Base-by-base conservation (phyloP, 2,797 vertebrate species). In the Notoglanidium macrostoma region DNA sequence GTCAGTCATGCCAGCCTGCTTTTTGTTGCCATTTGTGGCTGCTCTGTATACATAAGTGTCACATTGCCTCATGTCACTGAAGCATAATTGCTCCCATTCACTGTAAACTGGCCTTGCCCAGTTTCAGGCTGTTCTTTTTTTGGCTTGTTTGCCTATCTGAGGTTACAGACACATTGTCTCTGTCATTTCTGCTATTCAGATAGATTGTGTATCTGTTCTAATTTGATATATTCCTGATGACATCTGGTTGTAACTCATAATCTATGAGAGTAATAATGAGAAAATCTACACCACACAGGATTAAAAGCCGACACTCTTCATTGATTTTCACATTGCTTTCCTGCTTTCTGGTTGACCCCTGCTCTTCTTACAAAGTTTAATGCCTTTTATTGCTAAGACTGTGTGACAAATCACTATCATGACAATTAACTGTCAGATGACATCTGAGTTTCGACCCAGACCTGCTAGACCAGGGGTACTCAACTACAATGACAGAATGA, bases 21-120 rank as follows among this genome's bases (percentile, higher is more conserved):
- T 87, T 90, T 26, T 74, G 26, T 85, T 86, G 55, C 35, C 67
- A 72, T 83, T 84, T 72, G 67, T 87, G 67, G 44, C 76, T 83
- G 78, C 49, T 68, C 40, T 86, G 72, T 78, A 54, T 29, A 80
- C 87, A 86, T 19, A 77, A 84, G 87, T 51, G 29, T 35, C 76
- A 61, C 54, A 70, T 19, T 63, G 67, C 40, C 44, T 85, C 26
- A 80, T 72, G 9, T 73, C 46, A 67, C 32, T 82, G 49, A 57
- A 88, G 29, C 68, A 76, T 74, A 55, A 81, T 85, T 88, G 67
- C 23, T 88, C 82, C 57, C 26, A 80, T 85, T 73, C 78, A 57
- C 23, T 81, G 46, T 74, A 85, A 82, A 88, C 68, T 77, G 44
- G 79, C 78, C 15, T 59, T 68, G 70, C 44, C 78, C 40, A 59